Conservation (phyloP, 2,888 invertebrate genomes). For the Uloborus plumipes region DNA sequence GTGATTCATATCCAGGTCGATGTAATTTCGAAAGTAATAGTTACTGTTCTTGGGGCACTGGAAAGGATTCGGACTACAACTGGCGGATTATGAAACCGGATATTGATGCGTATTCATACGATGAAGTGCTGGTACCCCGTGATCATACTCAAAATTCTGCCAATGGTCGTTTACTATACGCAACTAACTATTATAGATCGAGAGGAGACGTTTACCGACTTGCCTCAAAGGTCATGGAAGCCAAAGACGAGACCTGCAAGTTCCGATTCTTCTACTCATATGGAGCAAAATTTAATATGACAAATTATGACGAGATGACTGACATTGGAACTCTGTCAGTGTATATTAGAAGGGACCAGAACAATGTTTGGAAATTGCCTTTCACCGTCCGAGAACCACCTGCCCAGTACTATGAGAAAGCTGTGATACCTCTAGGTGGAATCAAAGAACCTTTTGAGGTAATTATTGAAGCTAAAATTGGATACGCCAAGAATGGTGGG, state of each 20-base stretch:
- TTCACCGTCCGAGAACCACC: conserved; percentile 29
- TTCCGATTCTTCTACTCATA: conserved; percentile 62
- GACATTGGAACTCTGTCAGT: conserved; percentile 48
- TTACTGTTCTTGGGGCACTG: conserved; percentile 54
- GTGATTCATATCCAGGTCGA: conserved; percentile 43
- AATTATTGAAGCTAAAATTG: conserved; percentile 52
- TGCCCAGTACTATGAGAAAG: conserved; percentile 62
- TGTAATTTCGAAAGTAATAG: conserved; percentile 60
- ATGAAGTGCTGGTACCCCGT: not conserved
- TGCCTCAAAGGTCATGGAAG: conserved; percentile 51
- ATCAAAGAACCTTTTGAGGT: conserved; percentile 59
- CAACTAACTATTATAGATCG: not conserved
- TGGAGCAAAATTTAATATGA: conserved; percentile 29
- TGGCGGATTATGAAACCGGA: conserved; percentile 14
- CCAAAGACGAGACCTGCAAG: conserved; percentile 27
- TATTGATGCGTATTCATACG: not conserved
- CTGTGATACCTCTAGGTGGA: conserved; percentile 29
- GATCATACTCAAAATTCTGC: conserved; percentile 61
- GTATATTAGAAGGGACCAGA: conserved; percentile 47
- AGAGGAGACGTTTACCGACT: conserved; percentile 42
- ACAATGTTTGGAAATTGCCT: conserved; percentile 34
- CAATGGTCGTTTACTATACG: conserved; percentile 47
- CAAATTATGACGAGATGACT: conserved; percentile 44
- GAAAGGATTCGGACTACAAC: conserved; percentile 19
- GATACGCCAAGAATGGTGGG: conserved; percentile 20